Conservation (phyloP, 1,140 invertebrate genomes). For the Myzus persicae region DNA sequence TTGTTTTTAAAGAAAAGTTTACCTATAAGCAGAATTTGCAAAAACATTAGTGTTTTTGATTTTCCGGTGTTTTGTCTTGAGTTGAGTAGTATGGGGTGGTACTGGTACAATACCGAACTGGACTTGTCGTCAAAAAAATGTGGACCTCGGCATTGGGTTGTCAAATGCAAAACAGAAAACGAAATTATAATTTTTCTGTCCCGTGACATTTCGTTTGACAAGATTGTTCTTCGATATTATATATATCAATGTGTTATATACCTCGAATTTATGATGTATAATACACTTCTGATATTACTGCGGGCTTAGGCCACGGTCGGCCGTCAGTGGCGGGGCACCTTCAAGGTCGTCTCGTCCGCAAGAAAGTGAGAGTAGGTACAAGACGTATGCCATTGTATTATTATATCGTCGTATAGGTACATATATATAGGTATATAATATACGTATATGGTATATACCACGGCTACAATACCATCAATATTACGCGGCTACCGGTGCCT, state of each 20-base stretch:
- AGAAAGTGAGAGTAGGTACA: slow-evolving; percentile 41
- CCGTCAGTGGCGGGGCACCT: not conserved
- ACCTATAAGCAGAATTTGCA: too few species aligned
- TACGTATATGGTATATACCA: not conserved
- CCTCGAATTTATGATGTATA: not conserved
- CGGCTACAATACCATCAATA: not conserved
- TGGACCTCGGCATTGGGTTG: not conserved
- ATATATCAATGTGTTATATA: not conserved
- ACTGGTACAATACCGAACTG: not conserved
- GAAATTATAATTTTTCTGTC: not conserved
- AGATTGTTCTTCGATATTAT: not conserved
- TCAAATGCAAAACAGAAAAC: not conserved
- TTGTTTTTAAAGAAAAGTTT: too few species aligned
- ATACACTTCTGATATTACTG: not conserved
- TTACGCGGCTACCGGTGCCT: slow-evolving; percentile 12
- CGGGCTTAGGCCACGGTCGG: not conserved
- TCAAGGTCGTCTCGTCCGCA: slow-evolving; percentile 33
- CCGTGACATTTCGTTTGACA: not conserved
- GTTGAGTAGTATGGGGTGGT: not conserved
- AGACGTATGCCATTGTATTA: too few species aligned
- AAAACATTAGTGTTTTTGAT: too few species aligned
- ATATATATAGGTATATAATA: not conserved
- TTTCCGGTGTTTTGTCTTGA: too few species aligned
- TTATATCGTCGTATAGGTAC: not conserved
- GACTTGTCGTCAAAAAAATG: not conserved